phyloP scores from a whole-genome alignment of 2,797 vertebrate species.

The Ibycter americanus region DNA sequence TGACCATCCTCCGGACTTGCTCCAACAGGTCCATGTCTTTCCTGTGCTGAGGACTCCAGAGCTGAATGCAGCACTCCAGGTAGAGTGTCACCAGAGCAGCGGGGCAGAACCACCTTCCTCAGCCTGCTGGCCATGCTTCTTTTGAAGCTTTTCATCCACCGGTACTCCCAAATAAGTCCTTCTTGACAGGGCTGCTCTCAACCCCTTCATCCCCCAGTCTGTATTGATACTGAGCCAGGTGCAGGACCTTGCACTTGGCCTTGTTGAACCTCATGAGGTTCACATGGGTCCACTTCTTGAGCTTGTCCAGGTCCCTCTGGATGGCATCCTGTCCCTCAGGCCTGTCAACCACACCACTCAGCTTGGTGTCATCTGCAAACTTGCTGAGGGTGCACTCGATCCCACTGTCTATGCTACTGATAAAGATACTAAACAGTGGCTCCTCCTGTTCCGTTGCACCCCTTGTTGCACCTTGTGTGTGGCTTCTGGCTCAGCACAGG shows the following conservation, averaged over 20 bases:
- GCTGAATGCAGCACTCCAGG: background rate
- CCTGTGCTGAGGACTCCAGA: background rate
- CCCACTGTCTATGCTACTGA: background rate
- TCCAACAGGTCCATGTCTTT: background rate
- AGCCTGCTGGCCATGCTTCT: fast-evolving
- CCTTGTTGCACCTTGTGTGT: fast-evolving
- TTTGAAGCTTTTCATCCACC: background rate
- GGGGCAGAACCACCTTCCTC: background rate
- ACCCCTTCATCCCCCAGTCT: background rate
- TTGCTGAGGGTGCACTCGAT: background rate
- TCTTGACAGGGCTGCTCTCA: background rate
- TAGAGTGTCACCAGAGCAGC: background rate
- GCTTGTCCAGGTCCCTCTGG: background rate
- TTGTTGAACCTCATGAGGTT: background rate
- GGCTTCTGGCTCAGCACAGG: background rate
- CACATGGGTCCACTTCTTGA: fast-evolving
- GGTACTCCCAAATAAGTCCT: background rate
- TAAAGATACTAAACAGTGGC: background rate
- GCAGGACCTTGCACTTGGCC: background rate
- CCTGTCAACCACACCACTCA: fast-evolving
- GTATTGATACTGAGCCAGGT: too few species aligned
- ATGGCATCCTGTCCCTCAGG: background rate
- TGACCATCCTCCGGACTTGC: background rate
- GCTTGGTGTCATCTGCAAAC: background rate
- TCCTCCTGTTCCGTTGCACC: background rate